Percentiles rank a stretch among this genome's conserved stretches.
phyloP scores from a whole-genome alignment of 64 coral and sea anemone species.

The Cladopsammia gracilis region DNA sequence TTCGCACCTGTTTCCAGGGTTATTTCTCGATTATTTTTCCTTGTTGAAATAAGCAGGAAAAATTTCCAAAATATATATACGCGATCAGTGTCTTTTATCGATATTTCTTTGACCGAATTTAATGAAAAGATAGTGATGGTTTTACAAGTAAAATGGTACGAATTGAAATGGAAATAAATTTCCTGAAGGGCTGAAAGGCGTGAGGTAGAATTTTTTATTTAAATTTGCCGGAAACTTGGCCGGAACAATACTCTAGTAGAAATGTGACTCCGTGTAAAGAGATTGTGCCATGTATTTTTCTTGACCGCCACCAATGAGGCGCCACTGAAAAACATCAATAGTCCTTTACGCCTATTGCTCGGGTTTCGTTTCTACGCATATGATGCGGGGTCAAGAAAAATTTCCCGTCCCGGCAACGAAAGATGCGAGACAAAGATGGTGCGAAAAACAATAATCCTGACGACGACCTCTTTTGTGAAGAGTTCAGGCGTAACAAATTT shows the following conservation, averaged over 20 bases:
- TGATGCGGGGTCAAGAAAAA: slow-evolving; percentile 8
- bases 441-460: slow-evolving; percentile 29
- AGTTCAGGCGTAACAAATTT: neutral
- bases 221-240: slow-evolving; percentile 25
- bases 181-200: neutral
- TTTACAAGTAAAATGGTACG: neutral
- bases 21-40: slow-evolving; percentile 18
- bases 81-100: neutral
- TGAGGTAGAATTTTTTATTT: neutral
- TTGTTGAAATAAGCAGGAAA: slow-evolving; percentile 7
- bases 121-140: neutral
- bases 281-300: neutral
- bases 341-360: neutral
- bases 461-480: slow-evolving; percentile 6
- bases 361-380: slow-evolving; percentile 45
- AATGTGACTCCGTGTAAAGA: slow-evolving; percentile 7
- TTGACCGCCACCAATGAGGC: neutral
- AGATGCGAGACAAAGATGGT: slow-evolving; percentile 29
- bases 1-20: slow-evolving; percentile 4
- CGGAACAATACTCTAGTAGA: slow-evolving; percentile 35
- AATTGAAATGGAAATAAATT: neutral
- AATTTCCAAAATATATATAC: neutral
- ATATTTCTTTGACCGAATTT: neutral
- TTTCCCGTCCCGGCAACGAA: slow-evolving; percentile 31
- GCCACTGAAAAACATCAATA: neutral